A percentile compares a stretch with the other conserved stretches of the same genome.
Conservation (phyloP, 1,140 invertebrate genomes). For the Drosophila kurseongensis region DNA sequence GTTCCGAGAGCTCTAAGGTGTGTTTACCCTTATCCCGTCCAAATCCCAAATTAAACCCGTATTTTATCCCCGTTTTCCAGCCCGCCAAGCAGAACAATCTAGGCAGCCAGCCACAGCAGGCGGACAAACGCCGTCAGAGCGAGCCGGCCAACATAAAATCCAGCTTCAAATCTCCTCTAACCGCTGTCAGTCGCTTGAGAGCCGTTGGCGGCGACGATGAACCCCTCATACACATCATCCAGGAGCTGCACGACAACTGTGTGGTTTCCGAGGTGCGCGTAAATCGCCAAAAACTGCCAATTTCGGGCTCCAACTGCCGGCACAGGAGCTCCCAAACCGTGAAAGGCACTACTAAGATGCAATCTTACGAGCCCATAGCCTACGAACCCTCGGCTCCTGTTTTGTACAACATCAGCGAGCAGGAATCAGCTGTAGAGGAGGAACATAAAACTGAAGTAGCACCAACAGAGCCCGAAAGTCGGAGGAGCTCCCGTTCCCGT, state of each 20-base stretch:
- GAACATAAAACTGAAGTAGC: constrained; percentile 11
- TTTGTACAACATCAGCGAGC: constrained; percentile 69
- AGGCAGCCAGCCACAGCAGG: constrained; percentile 18
- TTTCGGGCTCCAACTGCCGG: constrained; percentile 4
- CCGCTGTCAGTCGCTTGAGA: constrained; percentile 65
- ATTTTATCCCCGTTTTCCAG: constrained; percentile 14
- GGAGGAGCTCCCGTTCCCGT: constrained; percentile 21
- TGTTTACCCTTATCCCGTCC: not conserved
- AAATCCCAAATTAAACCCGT: not conserved
- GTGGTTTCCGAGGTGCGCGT: constrained; percentile 80
- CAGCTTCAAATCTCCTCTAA: constrained; percentile 33
- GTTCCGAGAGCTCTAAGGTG: constrained; percentile 65
- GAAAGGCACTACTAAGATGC: constrained; percentile 8
- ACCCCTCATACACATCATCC: constrained; percentile 79
- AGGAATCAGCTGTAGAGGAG: constrained; percentile 55
- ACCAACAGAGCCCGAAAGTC: constrained; percentile 16
- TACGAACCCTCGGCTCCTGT: constrained; percentile 54
- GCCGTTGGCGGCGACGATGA: constrained; percentile 54
- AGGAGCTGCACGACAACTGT: constrained; percentile 78
- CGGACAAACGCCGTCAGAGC: constrained; percentile 18
- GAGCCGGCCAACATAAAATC: constrained; percentile 18
- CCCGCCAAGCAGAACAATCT: constrained; percentile 43
- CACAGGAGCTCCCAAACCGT: not conserved
- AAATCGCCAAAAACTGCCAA: constrained; percentile 62
- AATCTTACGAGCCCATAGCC: constrained; percentile 24